Percentiles rank a stretch among this genome's conserved stretches.
These are phyloP conservation scores for Cassiopea xamachana DNA, from an alignment of 30 jellyfish, hydroid and myxozoan species.

Conservation along the genomic window DNA sequence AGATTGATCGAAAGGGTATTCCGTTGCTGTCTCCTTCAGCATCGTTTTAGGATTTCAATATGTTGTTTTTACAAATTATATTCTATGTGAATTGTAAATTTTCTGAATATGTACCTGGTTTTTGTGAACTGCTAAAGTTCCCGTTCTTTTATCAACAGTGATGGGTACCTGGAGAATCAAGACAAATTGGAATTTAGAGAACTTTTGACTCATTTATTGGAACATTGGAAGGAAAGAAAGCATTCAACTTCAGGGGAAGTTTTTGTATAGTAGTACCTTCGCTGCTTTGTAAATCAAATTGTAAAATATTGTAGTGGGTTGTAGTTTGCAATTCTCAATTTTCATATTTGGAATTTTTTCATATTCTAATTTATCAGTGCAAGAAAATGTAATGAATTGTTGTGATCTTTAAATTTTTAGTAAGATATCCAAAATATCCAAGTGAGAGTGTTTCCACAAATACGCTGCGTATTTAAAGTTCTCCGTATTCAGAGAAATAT, in stretches of 20 bases:
- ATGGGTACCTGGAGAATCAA: not conserved
- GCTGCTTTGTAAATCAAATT: not conserved
- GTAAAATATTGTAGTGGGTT: not conserved
- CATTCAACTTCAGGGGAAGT: constrained; percentile 64
- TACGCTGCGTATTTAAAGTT: too few relatives aligned
- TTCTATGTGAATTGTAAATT: too few relatives aligned
- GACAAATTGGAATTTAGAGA: constrained; percentile 21
- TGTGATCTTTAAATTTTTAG: too few relatives aligned
- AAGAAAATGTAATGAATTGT: too few relatives aligned
- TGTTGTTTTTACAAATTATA: too few relatives aligned
- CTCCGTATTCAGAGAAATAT: too few relatives aligned
- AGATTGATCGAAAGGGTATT: too few relatives aligned
- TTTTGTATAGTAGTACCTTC: constrained; percentile 5
- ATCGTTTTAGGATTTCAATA: too few relatives aligned
- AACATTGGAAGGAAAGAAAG: constrained; percentile 31
- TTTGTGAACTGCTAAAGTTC: too few relatives aligned
- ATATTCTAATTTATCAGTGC: not conserved
- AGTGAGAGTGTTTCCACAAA: too few relatives aligned
- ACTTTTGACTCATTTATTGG: constrained; percentile 49
- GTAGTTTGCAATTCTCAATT: not conserved
- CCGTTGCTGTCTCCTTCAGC: too few relatives aligned
- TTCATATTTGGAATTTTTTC: not conserved
- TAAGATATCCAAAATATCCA: too few relatives aligned
- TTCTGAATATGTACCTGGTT: not conserved
- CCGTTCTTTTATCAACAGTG: not conserved